phyloP scores from a whole-genome alignment of 2,888 invertebrate species.

The Ceriagrion tenellum region DNA sequence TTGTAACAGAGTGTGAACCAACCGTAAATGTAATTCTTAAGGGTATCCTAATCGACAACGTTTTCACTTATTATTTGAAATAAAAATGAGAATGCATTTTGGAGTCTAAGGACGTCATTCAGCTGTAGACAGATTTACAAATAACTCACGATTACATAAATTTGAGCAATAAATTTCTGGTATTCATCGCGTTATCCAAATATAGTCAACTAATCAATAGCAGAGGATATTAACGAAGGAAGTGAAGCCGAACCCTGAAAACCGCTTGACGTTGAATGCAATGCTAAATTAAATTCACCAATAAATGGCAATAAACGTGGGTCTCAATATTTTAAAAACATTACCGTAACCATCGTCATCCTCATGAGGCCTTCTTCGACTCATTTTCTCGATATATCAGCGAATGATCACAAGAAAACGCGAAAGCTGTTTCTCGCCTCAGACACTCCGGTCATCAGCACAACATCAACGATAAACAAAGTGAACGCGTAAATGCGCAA shows the following conservation, averaged over 20 bases:
- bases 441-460: neutral
- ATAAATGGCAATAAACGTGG: neutral
- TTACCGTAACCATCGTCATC: slow-evolving; percentile 91
- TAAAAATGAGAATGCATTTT: too few species aligned
- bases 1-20: too few species aligned
- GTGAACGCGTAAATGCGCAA: slow-evolving; percentile 25
- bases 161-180: too few species aligned
- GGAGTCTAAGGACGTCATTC: too few species aligned
- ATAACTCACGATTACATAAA: too few species aligned
- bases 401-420: neutral
- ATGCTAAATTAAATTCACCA: neutral
- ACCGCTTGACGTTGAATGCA: neutral
- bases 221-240: too few species aligned
- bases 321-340: slow-evolving; percentile 70
- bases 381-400: slow-evolving; percentile 80
- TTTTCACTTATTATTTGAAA: too few species aligned
- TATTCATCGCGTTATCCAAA: too few species aligned
- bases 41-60: too few species aligned
- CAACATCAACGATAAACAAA: neutral
- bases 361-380: slow-evolving; percentile 88
- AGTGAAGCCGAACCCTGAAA: neutral
- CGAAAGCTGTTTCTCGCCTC: neutral
- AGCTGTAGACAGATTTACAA: too few species aligned
- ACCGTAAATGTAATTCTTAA: too few species aligned
- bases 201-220: too few species aligned